Conservation (phyloP, 2,888 invertebrate species). For the Alcis repandata region DNA sequence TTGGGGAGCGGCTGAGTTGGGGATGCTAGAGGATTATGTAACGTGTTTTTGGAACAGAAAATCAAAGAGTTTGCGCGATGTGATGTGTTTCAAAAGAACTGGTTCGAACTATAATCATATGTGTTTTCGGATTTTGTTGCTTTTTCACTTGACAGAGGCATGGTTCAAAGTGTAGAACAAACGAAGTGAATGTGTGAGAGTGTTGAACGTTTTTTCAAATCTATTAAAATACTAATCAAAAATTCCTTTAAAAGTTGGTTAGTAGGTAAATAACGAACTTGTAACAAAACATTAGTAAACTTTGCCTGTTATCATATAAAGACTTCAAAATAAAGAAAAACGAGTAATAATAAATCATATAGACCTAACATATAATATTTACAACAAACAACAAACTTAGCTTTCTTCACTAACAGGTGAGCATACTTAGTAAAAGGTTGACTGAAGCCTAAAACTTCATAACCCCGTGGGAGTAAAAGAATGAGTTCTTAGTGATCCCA, state of each 20-base stretch:
- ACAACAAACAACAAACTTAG: conserved; percentile 35
- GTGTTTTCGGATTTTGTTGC: neutral
- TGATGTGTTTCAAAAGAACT: neutral
- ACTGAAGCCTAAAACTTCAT: conserved; percentile 42
- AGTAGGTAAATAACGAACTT: no score
- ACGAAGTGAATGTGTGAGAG: no score
- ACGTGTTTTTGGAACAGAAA: neutral
- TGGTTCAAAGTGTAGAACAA: neutral
- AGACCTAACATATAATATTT: conserved; percentile 22
- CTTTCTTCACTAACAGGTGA: conserved; percentile 38
- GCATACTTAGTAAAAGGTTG: conserved; percentile 44
- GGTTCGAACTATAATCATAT: neutral
- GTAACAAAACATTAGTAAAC: no score
- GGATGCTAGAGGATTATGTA: conserved; percentile 17
- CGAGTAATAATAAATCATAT: conserved; percentile 13
- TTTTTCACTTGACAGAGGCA: neutral
- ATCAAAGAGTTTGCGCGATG: neutral
- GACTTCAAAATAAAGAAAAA: neutral
- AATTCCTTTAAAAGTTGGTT: no score
- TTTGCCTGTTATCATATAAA: neutral
- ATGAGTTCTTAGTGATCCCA: conserved; percentile 25
- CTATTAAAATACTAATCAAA: no score
- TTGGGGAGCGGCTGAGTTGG: conserved; percentile 31
- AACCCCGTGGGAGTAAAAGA: conserved; percentile 32
- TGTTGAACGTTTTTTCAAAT: no score